Percentiles rank a stretch among this genome's conserved stretches.
These are phyloP conservation scores for Oncorhynchus clarkii DNA, from an alignment of 2,113 vertebrate species.

Conservation along the genomic window DNA sequence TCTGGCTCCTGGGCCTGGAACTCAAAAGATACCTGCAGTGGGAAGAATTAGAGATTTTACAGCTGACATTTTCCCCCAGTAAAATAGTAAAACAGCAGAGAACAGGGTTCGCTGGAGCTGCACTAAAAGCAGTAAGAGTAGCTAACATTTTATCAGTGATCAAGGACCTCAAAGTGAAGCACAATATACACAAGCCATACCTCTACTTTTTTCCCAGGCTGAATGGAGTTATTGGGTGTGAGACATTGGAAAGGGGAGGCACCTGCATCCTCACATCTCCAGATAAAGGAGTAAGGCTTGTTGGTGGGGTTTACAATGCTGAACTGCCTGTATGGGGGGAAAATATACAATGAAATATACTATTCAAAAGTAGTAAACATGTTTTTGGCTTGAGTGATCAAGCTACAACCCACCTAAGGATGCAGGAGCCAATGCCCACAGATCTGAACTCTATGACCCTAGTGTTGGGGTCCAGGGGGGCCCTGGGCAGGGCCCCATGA, in stretches of 20 bases:
- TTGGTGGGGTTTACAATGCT: constrained; percentile 82
- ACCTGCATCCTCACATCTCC: constrained; percentile 76
- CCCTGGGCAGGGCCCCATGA: constrained; percentile 15
- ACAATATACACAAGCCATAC: constrained; percentile 53
- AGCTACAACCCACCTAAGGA: constrained; percentile 63
- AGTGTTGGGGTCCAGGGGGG: constrained; percentile 66
- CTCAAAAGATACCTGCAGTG: constrained; percentile 78
- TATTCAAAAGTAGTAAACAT: too few species aligned
- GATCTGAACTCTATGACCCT: constrained; percentile 81
- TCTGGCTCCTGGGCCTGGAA: constrained; percentile 74
- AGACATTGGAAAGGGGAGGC: constrained; percentile 78
- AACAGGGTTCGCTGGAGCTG: background rate
- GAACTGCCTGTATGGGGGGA: constrained; percentile 73
- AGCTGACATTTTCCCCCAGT: too few species aligned
- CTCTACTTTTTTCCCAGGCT: constrained; percentile 80
- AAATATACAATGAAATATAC: too few species aligned
- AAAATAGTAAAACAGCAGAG: background rate
- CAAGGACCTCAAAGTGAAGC: too few species aligned
- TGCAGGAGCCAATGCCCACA: constrained; percentile 66
- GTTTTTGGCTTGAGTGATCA: too few species aligned
- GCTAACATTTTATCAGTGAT: background rate
- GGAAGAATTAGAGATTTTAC: too few species aligned
- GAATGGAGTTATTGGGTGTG: constrained; percentile 72
- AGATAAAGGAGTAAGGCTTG: constrained; percentile 77
- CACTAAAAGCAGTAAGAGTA: background rate